A percentile compares a stretch with the other conserved stretches of the same genome.
Evolutionary conservation across 1,140 invertebrate genomes (phyloP).

Genomic region (Lepeophtheirus salmonis): DNA sequence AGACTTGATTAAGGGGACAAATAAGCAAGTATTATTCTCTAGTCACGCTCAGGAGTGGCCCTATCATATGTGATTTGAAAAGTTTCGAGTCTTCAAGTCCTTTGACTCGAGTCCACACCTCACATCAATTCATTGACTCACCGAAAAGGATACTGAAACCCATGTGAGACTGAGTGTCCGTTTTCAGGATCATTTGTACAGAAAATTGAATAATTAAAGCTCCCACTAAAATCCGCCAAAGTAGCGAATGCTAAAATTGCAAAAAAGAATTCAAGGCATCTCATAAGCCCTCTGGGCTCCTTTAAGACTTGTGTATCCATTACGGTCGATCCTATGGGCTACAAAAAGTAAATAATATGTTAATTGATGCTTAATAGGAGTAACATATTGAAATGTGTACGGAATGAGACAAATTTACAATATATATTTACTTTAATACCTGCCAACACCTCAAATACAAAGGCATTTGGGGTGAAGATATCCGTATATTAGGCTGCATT

Average conservation of each 20-base stretch:
- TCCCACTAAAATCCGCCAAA: conserved; percentile 31
- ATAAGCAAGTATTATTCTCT: too few relatives aligned
- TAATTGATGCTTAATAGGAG: too few relatives aligned
- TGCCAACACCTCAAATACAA: not conserved
- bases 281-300: conserved; percentile 39
- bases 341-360: not conserved
- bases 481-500: not conserved
- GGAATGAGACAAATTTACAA: not conserved
- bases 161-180: conserved; percentile 16
- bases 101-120: not conserved
- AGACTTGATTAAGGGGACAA: too few relatives aligned
- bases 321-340: conserved; percentile 8
- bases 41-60: too few relatives aligned
- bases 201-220: conserved; percentile 23
- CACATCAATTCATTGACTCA: conserved; percentile 20
- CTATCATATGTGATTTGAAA: too few relatives aligned
- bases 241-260: conserved; percentile 39
- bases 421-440: not conserved
- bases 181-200: conserved; percentile 21
- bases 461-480: not conserved
- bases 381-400: too few relatives aligned
- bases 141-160: conserved; percentile 29
- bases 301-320: conserved; percentile 34
- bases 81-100: too few relatives aligned
- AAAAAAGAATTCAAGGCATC: conserved; percentile 39